Conservation (phyloP, 1,140 invertebrate genomes). For the Chrysoperla carnea region DNA sequence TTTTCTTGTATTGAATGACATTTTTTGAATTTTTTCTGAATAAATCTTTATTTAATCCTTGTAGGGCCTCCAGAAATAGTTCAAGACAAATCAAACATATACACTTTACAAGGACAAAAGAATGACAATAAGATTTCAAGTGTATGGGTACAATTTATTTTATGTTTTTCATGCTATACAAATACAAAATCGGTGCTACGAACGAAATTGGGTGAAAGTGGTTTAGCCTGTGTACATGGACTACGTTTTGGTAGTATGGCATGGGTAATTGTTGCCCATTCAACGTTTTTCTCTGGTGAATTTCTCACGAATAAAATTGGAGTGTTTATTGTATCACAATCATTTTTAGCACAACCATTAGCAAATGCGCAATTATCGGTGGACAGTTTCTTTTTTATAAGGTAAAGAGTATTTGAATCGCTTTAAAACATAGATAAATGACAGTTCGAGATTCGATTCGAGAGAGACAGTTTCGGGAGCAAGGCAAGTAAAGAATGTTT, state of each 20-base stretch:
- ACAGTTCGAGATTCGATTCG: too few species aligned
- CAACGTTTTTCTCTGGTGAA: constrained; percentile 21
- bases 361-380: constrained; percentile 25
- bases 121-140: too few species aligned
- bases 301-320: constrained; percentile 16
- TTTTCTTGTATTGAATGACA: too few species aligned
- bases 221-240: constrained; percentile 21
- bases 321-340: constrained; percentile 15
- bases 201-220: constrained; percentile 12
- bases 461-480: too few species aligned
- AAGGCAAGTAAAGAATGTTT: too few species aligned
- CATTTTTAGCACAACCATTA: constrained; percentile 19
- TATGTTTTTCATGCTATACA: constrained; percentile 25
- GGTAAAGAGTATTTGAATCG: constrained; percentile 4
- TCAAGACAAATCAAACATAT: too few species aligned
- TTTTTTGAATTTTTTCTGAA: too few species aligned
- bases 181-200: constrained; percentile 17
- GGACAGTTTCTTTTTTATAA: constrained; percentile 28
- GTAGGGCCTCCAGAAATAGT: too few species aligned
- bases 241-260: constrained; percentile 26
- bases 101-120: too few species aligned
- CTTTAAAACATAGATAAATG: too few species aligned
- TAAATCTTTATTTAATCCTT: too few species aligned
- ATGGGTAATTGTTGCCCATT: constrained; percentile 27
- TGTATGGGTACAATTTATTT: constrained; percentile 11